Evolutionary conservation across 2,113 vertebrate species (phyloP).

Genomic region (Oxygymnocypris stewartii): DNA sequence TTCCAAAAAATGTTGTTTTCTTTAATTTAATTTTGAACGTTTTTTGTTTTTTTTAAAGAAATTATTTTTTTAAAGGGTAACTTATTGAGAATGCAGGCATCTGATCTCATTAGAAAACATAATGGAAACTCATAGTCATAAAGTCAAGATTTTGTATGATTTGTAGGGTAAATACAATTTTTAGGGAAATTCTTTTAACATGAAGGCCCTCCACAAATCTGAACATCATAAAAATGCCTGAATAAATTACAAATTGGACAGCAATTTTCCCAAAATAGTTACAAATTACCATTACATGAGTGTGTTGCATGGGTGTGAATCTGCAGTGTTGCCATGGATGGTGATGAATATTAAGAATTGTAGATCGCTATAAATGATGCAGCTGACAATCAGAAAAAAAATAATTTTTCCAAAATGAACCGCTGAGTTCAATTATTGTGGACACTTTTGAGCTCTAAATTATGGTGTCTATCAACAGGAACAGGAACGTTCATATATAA

Average conservation of each 20-base stretch:
- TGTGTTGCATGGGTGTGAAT: background rate
- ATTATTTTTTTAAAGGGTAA: too few relatives aligned
- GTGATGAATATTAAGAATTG: background rate
- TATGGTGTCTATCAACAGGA: constrained; percentile 38
- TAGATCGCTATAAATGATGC: background rate
- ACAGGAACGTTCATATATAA: constrained; percentile 47
- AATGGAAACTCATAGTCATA: too few relatives aligned
- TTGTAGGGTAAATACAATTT: background rate
- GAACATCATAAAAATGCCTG: background rate
- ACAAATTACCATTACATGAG: background rate
- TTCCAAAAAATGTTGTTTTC: background rate
- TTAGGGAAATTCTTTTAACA: background rate
- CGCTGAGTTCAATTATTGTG: constrained; percentile 33
- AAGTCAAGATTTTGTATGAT: background rate
- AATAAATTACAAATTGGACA: background rate
- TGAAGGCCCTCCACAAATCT: background rate
- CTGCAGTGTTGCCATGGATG: background rate
- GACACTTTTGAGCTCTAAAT: constrained; percentile 38
- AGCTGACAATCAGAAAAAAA: background rate
- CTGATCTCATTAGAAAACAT: background rate
- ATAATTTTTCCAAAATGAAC: background rate
- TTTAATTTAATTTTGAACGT: too few relatives aligned
- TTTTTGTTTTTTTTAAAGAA: too few relatives aligned
- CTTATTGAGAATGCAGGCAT: too few relatives aligned
- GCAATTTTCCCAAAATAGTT: background rate